A percentile compares a stretch with the other conserved stretches of the same genome.
These are phyloP conservation scores for Eupeodes luniger DNA, from an alignment of 2,888 invertebrate genomes.

Conservation along the genomic window DNA sequence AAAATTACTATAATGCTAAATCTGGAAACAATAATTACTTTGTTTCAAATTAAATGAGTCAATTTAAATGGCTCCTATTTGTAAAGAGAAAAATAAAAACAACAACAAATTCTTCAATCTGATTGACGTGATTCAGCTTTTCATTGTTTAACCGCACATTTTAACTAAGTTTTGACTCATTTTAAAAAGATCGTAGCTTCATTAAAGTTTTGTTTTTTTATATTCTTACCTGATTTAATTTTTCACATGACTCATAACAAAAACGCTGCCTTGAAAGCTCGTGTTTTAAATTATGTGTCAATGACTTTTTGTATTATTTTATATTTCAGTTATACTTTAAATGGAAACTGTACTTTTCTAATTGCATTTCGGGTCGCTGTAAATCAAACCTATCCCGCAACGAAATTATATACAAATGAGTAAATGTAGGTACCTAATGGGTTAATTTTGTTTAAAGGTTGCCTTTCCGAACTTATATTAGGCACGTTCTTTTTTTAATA, in stretches of 20 bases:
- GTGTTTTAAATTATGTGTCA: background rate
- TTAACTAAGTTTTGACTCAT: slow-evolving; percentile 7
- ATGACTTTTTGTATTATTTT: background rate
- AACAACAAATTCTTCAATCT: too few species aligned
- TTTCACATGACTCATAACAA: slow-evolving; percentile 14
- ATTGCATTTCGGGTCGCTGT: too few species aligned
- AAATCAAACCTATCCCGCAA: too few species aligned
- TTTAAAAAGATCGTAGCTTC: background rate
- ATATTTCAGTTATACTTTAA: too few species aligned
- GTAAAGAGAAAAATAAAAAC: background rate
- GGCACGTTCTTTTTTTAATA: background rate
- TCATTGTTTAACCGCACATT: background rate
- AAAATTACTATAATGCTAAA: too few species aligned
- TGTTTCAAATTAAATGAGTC: background rate
- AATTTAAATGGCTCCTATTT: background rate
- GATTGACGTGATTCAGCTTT: slow-evolving; percentile 9
- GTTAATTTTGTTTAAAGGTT: too few species aligned
- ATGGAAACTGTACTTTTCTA: too few species aligned
- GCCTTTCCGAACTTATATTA: too few species aligned
- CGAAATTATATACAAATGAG: too few species aligned
- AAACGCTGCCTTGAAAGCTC: too few species aligned
- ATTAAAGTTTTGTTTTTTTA: background rate
- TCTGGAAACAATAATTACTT: background rate
- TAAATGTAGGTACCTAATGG: too few species aligned
- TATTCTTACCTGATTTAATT: background rate